These are phyloP conservation scores for Catostomus latipinnis DNA, from an alignment of 2,797 vertebrate species.

Conservation along the genomic window DNA sequence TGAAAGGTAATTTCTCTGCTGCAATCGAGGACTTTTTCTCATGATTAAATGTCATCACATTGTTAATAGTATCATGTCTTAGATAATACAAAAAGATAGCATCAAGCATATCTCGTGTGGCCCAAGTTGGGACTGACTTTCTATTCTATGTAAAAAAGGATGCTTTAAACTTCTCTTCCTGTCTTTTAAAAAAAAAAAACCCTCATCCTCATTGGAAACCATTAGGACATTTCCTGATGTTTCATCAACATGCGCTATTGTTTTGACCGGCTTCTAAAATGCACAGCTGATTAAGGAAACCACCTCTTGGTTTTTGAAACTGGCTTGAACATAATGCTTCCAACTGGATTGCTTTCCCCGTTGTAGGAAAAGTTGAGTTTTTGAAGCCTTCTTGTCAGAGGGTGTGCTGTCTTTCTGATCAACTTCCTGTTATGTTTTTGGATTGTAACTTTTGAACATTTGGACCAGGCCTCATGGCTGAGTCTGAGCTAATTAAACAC, in stretches of 20 bases:
- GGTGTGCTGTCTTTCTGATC: neutral
- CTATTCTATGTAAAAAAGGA: neutral
- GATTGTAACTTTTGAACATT: constrained; percentile 4
- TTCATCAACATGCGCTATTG: constrained; percentile 33
- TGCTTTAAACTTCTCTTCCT: constrained; percentile 32
- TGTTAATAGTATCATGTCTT: no score
- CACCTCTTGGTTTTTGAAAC: constrained; percentile 8
- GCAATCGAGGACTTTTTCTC: neutral
- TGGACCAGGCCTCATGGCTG: neutral
- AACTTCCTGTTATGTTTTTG: constrained; percentile 21
- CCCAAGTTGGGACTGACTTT: neutral
- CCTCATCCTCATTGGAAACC: constrained; percentile 19
- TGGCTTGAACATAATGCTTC: neutral
- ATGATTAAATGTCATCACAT: neutral
- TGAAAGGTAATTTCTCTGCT: neutral
- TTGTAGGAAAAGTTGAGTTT: neutral
- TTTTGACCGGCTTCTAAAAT: constrained; percentile 36
- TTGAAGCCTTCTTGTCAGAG: constrained; percentile 15
- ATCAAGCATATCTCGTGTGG: neutral
- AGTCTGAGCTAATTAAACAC: constrained; percentile 7
- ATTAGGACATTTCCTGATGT: constrained; percentile 50
- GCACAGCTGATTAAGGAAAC: constrained; percentile 25
- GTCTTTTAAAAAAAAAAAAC: neutral
- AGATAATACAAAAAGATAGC: no score
- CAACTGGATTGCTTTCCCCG: neutral